phyloP scores from a whole-genome alignment of 2,888 invertebrate genomes.

The Parnassius apollo region DNA sequence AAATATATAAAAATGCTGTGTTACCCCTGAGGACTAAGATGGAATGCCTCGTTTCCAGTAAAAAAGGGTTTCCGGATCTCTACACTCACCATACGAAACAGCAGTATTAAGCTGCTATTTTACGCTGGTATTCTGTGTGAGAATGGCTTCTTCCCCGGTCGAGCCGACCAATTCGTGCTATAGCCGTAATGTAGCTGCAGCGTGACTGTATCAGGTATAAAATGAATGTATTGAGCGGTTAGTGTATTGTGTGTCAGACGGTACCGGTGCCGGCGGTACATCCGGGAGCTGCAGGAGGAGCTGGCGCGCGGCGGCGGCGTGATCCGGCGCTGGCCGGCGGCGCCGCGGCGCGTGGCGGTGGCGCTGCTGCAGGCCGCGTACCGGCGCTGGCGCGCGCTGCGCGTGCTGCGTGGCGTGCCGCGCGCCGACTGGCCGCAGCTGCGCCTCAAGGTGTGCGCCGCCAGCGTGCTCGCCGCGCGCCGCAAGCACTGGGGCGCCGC shows the following conservation, averaged over 20 bases:
- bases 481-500: constrained; percentile 62
- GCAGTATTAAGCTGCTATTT: too few species aligned
- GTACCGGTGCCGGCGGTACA: constrained; percentile 68
- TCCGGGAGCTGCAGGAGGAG: constrained; percentile 53
- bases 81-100: too few species aligned
- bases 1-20: too few species aligned
- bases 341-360: constrained; percentile 84
- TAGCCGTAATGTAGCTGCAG: too few species aligned
- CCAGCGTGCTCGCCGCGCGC: constrained; percentile 55
- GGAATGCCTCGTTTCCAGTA: too few species aligned
- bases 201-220: too few species aligned
- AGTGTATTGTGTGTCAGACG: constrained; percentile 46
- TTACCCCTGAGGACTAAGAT: too few species aligned
- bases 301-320: constrained; percentile 48
- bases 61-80: too few species aligned
- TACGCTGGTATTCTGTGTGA: too few species aligned
- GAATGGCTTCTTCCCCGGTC: too few species aligned
- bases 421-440: constrained; percentile 93
- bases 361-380: constrained; percentile 83
- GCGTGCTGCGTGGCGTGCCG: constrained; percentile 91
- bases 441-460: constrained; percentile 70
- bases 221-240: too few species aligned
- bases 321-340: constrained; percentile 87
- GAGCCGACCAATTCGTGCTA: too few species aligned
- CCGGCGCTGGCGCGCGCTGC: constrained; percentile 92